phyloP scores from a whole-genome alignment of 2,113 vertebrate species.

The Phalacrocorax aristotelis region DNA sequence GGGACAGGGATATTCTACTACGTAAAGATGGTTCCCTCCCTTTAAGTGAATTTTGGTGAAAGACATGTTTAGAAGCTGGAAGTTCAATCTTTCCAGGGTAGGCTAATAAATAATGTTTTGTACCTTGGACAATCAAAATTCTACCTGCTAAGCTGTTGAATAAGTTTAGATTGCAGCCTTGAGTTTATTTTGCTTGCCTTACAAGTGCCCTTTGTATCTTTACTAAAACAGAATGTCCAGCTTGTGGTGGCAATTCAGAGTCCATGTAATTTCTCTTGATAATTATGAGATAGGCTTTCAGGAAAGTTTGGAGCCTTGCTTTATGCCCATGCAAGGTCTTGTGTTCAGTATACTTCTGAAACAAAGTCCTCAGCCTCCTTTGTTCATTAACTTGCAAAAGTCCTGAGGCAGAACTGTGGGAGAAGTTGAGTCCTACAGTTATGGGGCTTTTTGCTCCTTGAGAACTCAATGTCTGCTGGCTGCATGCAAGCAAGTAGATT shows the following conservation, averaged over 20 bases:
- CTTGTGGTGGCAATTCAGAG: neutral
- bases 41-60: neutral
- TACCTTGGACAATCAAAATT: neutral
- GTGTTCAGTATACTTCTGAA: neutral
- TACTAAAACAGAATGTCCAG: neutral
- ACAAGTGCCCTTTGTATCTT: neutral
- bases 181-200: neutral
- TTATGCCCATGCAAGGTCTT: neutral
- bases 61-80: neutral
- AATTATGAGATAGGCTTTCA: neutral
- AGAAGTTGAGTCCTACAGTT: neutral
- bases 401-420: neutral
- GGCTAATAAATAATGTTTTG: neutral
- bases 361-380: neutral
- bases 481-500: neutral
- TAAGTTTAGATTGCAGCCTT: neutral
- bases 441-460: neutral
- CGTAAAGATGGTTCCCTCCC: neutral
- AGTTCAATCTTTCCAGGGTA: neutral
- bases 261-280: neutral
- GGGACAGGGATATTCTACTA: neutral
- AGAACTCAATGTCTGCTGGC: neutral
- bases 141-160: neutral
- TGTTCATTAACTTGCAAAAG: neutral
- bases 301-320: neutral